phyloP scores from a whole-genome alignment of 2,113 vertebrate genomes.

The Antennarius striatus region DNA sequence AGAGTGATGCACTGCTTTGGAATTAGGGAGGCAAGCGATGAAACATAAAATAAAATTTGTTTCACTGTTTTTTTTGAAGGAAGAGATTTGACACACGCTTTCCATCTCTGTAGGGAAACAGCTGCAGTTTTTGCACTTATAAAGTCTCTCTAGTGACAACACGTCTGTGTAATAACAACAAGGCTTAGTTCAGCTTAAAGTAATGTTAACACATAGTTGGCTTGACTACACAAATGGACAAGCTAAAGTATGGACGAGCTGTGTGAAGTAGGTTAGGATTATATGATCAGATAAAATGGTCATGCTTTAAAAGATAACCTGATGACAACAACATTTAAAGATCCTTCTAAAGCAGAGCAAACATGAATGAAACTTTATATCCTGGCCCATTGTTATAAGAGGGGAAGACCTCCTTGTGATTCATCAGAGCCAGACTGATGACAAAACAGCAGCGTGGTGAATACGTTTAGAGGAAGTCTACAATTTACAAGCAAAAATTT shows the following conservation, averaged over 20 bases:
- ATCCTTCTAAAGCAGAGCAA: background rate
- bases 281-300: background rate
- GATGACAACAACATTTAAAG: background rate
- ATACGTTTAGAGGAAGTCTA: background rate
- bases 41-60: conserved; percentile 22
- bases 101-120: background rate
- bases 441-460: background rate
- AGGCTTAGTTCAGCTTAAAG: background rate
- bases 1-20: conserved; percentile 2
- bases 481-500: conserved; percentile 20
- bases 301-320: background rate
- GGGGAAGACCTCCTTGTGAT: background rate
- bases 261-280: background rate
- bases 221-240: background rate
- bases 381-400: background rate
- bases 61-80: conserved; percentile 1
- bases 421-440: conserved; percentile 34
- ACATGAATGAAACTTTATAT: background rate
- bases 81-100: background rate
- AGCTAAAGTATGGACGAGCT: background rate
- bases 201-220: conserved; percentile 41
- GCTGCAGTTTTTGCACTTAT: conserved; percentile 7
- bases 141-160: background rate
- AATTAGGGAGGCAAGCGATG: conserved; percentile 23
- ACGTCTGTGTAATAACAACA: conserved; percentile 18